Base-by-base conservation (phyloP, 2,113 vertebrate genomes). In the Physeter macrocephalus region DNA sequence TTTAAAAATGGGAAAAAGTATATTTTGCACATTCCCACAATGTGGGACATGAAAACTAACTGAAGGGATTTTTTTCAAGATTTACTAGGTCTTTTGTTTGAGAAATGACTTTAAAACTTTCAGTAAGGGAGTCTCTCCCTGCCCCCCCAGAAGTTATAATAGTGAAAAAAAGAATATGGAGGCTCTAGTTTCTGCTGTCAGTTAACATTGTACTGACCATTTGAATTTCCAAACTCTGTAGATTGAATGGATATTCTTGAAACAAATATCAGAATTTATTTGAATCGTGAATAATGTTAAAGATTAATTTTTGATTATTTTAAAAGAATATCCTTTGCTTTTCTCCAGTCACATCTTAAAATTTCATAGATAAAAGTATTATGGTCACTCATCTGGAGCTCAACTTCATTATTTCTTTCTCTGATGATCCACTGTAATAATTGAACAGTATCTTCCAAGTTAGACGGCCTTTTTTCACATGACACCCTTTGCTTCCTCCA, bases 331-430 rank as follows among this genome's bases (percentile, higher is more conserved):
- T 43, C 1, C 14, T 91, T 92, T 80, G 64, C 29, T 95, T 85
- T 94, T 93, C 43, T 43, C 14, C 62, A 57, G 31, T 85, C 36
- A n/a, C 27, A 36, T 92, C 36, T 59, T 83, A 86, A 39, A 64
- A 49, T 84, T 64, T 71, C 18, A 81, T 36, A 82, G 82, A 23
- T 69, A 93, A 62, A 74, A 49, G 31, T 88, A 14, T 64, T 36
- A 25, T 15, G 29, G 59, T 36, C 67, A 49, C 54, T 66, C 17
- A 67, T 34, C 10, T 0, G 1, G 91, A 62, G 20, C 23, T 69
- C 88, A 97, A 64, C 46, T n/a, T 43, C n/a, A 49, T 64, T 80
- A 39, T 93, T 97, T 96, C 88, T 89, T 83, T 71, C 74, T 88
- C 92, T 85, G 34, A 57, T 72, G 78, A 82, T 78, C 8, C 10